Percentiles rank a stretch among this genome's conserved stretches.
These are phyloP conservation scores for Trichopoda pennipes DNA, from an alignment of 2,888 invertebrate species.

Conservation along the genomic window DNA sequence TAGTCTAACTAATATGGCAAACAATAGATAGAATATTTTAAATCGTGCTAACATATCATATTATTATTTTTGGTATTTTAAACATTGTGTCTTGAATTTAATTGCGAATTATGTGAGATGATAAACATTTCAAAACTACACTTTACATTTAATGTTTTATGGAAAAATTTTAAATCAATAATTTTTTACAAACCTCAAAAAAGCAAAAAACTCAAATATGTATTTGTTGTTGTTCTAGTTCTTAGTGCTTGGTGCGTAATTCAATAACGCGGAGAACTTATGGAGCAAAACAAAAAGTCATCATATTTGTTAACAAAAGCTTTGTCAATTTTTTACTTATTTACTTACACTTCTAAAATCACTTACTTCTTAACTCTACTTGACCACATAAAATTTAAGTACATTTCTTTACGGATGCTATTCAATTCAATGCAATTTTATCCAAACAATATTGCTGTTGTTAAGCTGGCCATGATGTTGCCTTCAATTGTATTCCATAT, in stretches of 20 bases:
- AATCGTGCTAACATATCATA: constrained; percentile 7
- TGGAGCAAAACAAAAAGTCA: constrained; percentile 19
- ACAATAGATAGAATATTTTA: constrained; percentile 27
- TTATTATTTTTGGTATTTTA: neutral
- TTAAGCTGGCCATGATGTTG: constrained; percentile 25
- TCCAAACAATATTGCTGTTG: neutral
- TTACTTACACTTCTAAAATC: constrained; percentile 6
- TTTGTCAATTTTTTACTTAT: constrained; percentile 41
- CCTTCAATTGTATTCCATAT: constrained; percentile 71
- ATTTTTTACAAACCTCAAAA: constrained; percentile 36
- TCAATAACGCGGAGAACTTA: constrained; percentile 32
- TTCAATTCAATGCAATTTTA: neutral
- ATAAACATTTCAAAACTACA: constrained; percentile 28
- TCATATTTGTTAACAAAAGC: constrained; percentile 58
- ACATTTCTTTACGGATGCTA: constrained; percentile 34
- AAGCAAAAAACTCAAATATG: constrained; percentile 2
- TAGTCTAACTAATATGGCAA: constrained; percentile 35
- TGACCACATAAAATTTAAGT: constrained; percentile 32
- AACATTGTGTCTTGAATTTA: constrained; percentile 26
- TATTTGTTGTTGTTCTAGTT: neutral
- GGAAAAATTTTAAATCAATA: constrained; percentile 40
- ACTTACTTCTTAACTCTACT: constrained; percentile 39
- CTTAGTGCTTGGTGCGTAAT: constrained; percentile 20
- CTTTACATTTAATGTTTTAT: constrained; percentile 12
- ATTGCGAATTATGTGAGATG: constrained; percentile 34